Evolutionary conservation across 2,113 vertebrate genomes (phyloP), one percentile per base, ranked within the genome.

Genomic region (Mola mola): DNA sequence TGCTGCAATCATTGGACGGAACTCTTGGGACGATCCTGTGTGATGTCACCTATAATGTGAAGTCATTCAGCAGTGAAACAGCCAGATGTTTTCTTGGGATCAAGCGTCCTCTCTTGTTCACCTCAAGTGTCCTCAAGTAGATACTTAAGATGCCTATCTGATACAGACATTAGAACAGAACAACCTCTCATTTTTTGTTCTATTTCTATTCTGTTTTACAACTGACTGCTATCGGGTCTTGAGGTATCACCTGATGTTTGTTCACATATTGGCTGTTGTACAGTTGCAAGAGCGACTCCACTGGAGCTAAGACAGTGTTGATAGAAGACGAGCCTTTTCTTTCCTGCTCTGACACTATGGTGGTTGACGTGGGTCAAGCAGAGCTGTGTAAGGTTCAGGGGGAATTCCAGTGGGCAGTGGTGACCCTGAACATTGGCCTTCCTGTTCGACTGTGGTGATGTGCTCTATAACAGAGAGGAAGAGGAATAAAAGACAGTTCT

Each of bases 351-450:
- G 51, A 29, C 55, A 28, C 24, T 75, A 57, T 5, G 4, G 60
- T 33, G 51, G 58, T 15, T 50, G 44, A 66, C 43, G 13, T 56
- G 68, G 66, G 71, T 73, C 80, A 77, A 63, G 66, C 57, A 17
- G 44, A 43, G 48, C 57, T 65, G 79, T 79, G 67, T 62, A 69
- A 31, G 20, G 56, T 59, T 61, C 43, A 17, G 70, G 84, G 72
- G 83, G 81, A 79, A 82, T 87, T 90, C 85, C 81, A 77, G 29
- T 43, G 60, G 65, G 64, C 60, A 53, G 53, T n/a, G 78, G 34
- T 78, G 77, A 81, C 78, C 75, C 68, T 69, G 65, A 74, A 81
- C 79, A 73, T 68, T 72, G 62, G 64, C 63, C 71, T 90, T 87
- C 83, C 81, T 90, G 81, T 82, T 67, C 26, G 0, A 56, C 70